These are phyloP conservation scores for Hirundo rustica DNA, from an alignment of 2,797 vertebrate genomes.

Conservation along the genomic window DNA sequence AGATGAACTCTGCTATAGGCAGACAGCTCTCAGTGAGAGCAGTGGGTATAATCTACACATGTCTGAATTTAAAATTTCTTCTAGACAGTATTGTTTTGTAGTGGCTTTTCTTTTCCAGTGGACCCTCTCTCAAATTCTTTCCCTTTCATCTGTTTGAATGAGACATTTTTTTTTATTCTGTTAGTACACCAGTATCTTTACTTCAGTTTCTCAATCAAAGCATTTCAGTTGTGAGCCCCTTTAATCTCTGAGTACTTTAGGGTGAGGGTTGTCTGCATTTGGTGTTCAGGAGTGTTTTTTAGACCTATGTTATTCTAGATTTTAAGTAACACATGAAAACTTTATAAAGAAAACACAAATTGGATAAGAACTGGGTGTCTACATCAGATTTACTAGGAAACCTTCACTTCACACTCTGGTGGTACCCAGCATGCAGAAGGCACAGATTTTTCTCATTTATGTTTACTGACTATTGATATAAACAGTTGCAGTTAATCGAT, in stretches of 20 bases:
- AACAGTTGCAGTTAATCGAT: background rate
- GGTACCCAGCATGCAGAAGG: background rate
- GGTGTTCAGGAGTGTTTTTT: background rate
- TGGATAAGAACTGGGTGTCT: background rate
- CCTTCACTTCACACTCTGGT: background rate
- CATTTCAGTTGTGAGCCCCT: background rate
- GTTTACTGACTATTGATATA: background rate
- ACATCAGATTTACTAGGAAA: background rate
- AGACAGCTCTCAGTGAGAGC: background rate
- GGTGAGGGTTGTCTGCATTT: background rate
- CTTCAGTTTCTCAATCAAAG: background rate
- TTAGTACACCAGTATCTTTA: background rate
- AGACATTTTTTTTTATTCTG: background rate
- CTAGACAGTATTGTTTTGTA: background rate
- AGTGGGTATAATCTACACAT: background rate
- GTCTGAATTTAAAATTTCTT: slow-evolving; percentile 4
- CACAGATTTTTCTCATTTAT: background rate
- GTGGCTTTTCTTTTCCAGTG: background rate
- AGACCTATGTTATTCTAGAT: background rate
- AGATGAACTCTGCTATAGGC: background rate
- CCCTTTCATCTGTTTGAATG: background rate
- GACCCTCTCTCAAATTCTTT: background rate
- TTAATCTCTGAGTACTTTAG: background rate
- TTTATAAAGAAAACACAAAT: background rate
- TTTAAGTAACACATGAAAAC: background rate